These are phyloP conservation scores for Lepidurus arcticus DNA, from an alignment of 1,140 invertebrate genomes.

Conservation along the genomic window DNA sequence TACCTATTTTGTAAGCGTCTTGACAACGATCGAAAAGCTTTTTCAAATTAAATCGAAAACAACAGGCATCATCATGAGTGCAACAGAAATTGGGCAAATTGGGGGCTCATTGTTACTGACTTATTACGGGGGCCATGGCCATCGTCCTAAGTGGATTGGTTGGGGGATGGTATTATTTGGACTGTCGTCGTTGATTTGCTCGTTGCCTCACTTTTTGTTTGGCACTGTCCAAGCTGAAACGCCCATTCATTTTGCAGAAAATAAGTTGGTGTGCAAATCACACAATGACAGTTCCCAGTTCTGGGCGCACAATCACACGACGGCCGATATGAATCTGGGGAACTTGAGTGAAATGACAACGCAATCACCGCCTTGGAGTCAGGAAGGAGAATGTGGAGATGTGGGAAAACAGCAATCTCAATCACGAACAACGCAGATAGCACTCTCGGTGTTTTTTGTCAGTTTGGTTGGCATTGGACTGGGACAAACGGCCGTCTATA, in stretches of 20 bases:
- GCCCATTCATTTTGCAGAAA: constrained; percentile 50
- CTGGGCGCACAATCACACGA: not conserved
- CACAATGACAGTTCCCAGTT: constrained; percentile 8
- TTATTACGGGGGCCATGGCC: constrained; percentile 87
- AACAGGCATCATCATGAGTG: constrained; percentile 85
- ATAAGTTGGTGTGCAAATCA: not conserved
- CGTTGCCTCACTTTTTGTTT: constrained; percentile 73
- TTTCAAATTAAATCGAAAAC: constrained; percentile 93
- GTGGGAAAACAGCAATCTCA: constrained; percentile 28
- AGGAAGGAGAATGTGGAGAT: constrained; percentile 21
- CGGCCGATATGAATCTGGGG: not conserved
- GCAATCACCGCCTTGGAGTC: not conserved
- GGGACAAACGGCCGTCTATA: constrained; percentile 78
- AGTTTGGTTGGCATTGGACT: constrained; percentile 83
- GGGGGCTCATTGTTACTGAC: constrained; percentile 72
- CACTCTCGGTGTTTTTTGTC: constrained; percentile 74
- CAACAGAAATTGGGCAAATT: constrained; percentile 92
- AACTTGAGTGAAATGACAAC: not conserved
- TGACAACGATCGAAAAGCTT: constrained; percentile 93
- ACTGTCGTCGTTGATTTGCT: constrained; percentile 76
- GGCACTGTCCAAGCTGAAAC: constrained; percentile 52
- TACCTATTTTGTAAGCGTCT: constrained; percentile 92
- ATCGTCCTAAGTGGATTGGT: constrained; percentile 93
- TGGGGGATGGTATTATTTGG: constrained; percentile 87
- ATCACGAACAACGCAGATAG: constrained; percentile 36